Evolutionary conservation across 2,888 invertebrate species (phyloP).

Genomic region (Monopis laevigella): DNA sequence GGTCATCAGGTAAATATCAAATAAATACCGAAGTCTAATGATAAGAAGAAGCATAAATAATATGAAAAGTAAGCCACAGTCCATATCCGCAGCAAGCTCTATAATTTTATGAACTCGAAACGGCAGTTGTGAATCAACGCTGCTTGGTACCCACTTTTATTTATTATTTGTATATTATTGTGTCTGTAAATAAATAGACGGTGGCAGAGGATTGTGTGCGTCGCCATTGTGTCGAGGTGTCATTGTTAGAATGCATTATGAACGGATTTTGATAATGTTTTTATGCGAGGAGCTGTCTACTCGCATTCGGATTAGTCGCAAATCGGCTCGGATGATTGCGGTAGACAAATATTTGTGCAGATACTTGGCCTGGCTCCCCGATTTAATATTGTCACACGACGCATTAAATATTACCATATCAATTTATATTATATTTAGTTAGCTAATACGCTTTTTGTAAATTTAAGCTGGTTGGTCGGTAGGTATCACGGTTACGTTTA

Average conservation of each 20-base stretch:
- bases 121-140: too few relatives aligned
- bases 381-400: slow-evolving; percentile 26
- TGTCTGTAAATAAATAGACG: slow-evolving; percentile 46
- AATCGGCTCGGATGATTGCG: slow-evolving; percentile 41
- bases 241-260: slow-evolving; percentile 33
- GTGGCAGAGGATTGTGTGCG: slow-evolving; percentile 34
- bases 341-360: slow-evolving; percentile 49
- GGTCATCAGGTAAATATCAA: too few relatives aligned
- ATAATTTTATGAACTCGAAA: too few relatives aligned
- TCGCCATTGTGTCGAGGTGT: slow-evolving; percentile 38
- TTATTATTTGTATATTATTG: slow-evolving; percentile 61
- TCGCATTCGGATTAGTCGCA: slow-evolving; percentile 40
- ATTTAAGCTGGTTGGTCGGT: too few relatives aligned
- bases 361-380: slow-evolving; percentile 17
- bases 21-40: too few relatives aligned
- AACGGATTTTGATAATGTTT: slow-evolving; percentile 40
- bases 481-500: too few relatives aligned
- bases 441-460: too few relatives aligned
- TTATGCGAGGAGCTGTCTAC: slow-evolving; percentile 34
- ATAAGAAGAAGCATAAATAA: too few relatives aligned
- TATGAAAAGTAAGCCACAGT: too few relatives aligned
- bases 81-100: too few relatives aligned
- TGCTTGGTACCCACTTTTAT: slow-evolving; percentile 38
- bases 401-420: slow-evolving; percentile 4
- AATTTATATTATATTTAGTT: too few relatives aligned